These are phyloP conservation scores for Eira barbara DNA, from an alignment of 2,113 vertebrate species.

Conservation along the genomic window DNA sequence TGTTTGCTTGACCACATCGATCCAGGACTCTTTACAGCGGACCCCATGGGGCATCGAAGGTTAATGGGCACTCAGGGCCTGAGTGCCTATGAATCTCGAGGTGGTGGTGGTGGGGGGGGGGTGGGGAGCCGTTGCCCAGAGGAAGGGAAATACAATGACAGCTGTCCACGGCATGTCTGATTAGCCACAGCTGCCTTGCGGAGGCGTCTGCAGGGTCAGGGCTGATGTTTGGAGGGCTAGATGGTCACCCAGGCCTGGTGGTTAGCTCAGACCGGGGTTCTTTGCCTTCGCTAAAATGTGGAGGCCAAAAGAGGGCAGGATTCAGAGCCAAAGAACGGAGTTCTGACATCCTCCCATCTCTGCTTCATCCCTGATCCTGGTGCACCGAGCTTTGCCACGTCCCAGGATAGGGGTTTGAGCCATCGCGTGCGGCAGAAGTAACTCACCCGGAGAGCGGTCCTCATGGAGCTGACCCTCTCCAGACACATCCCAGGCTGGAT, in stretches of 20 bases:
- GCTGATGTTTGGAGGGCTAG: not conserved
- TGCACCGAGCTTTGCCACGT: not conserved
- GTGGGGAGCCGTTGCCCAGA: not conserved
- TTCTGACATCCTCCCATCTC: not conserved
- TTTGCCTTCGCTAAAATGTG: not conserved
- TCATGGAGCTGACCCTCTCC: accelerated
- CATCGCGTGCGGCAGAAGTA: not conserved
- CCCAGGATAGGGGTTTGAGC: not conserved
- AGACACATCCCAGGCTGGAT: not conserved
- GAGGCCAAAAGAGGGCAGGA: not conserved
- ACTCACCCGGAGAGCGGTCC: not conserved
- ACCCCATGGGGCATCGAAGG: not conserved
- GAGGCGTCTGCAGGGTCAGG: not conserved
- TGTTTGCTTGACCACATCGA: conserved; percentile 13
- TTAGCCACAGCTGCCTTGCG: not conserved
- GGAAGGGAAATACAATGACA: not conserved
- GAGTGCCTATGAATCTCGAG: not conserved
- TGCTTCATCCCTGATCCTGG: not conserved
- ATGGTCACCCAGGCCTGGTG: not conserved
- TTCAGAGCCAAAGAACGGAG: too few species aligned
- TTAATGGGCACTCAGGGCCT: conserved; percentile 26
- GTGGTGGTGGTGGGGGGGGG: too few species aligned
- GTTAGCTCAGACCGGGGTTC: not conserved
- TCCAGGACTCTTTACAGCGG: not conserved
- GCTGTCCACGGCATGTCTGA: accelerated